Conservation (phyloP, 2,113 vertebrate genomes). For the Menidia beryllina region DNA sequence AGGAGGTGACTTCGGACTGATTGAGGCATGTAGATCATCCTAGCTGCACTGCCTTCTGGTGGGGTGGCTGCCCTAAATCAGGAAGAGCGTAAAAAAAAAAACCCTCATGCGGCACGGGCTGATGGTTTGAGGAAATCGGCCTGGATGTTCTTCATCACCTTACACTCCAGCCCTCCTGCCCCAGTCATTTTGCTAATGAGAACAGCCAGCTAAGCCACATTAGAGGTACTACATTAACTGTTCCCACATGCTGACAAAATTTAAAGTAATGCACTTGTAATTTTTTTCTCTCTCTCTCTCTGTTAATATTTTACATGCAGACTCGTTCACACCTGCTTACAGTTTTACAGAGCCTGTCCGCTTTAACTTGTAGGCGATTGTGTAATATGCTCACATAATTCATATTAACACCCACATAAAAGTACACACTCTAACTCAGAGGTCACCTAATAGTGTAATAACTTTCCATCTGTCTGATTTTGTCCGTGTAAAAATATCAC, state of each 20-base stretch:
- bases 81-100: constrained; percentile 56
- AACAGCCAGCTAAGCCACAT: constrained; percentile 66
- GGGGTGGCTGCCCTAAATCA: constrained; percentile 39
- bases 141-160: constrained; percentile 61
- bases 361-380: constrained; percentile 63
- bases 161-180: constrained; percentile 29
- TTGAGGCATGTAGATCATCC: constrained; percentile 44
- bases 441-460: constrained; percentile 43
- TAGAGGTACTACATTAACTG: constrained; percentile 66
- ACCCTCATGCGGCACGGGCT: constrained; percentile 42
- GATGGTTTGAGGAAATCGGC: constrained; percentile 62
- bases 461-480: constrained; percentile 42
- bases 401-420: constrained; percentile 60
- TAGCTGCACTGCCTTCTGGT: constrained; percentile 33
- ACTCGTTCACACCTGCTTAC: constrained; percentile 65
- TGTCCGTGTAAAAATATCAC: constrained; percentile 13
- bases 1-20: constrained; percentile 54
- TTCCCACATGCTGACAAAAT: constrained; percentile 76
- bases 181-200: constrained; percentile 64
- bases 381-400: constrained; percentile 65
- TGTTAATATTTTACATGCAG: constrained; percentile 69
- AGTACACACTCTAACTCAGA: constrained; percentile 21
- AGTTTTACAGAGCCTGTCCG: constrained; percentile 63
- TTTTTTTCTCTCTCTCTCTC: constrained; percentile 38
- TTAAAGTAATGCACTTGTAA: constrained; percentile 72